Evolutionary conservation across 1,140 invertebrate species (phyloP), one percentile per base, ranked within the genome.

Genomic region (Cydia strobilella): DNA sequence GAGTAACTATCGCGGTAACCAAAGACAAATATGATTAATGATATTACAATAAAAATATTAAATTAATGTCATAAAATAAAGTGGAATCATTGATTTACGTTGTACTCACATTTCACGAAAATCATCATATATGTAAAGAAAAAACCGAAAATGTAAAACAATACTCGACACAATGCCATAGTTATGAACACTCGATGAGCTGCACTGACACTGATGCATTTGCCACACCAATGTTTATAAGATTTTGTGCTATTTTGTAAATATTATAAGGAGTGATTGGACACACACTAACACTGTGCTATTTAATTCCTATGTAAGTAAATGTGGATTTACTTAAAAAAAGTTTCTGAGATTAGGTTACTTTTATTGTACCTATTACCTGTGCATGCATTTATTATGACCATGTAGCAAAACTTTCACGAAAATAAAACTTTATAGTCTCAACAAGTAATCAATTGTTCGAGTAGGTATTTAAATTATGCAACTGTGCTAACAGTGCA

Each of bases 131-230:
- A 69, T 42, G 12, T 18, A 1, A 18, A 3, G 31, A 69, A 69
- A 39, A 31, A 69, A 18, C 27, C 27, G 65, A 69, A 31, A 18
- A 69, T 31, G 65, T 69, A 69, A 39, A 69, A 69, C 65, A 69
- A 69, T 6, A 69, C 65, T 69, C n/a, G 15, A 42, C 65, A 69
- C 65, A 69, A 69, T 69, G 65, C 65, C 65, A 69, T 69, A 69
- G 65, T 69, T 69, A 69, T 69, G 65, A 69, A 69, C 65, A 20
- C 18, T 7, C 9, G 54, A 10, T n/a, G 65, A 69, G 15, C 31
- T 69, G 65, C 12, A 39, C 20, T 15, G 65, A 69, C 35, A 69
- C 65, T 69, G n/a, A 59, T 59, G 20, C 54, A 59, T 59, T 12
- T 59, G 54, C 54, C n/a, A 20, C 7, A 59, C 54, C 2, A 23